Conservation (phyloP, 2,888 invertebrate species). For the Acanthoscelides obtectus region DNA sequence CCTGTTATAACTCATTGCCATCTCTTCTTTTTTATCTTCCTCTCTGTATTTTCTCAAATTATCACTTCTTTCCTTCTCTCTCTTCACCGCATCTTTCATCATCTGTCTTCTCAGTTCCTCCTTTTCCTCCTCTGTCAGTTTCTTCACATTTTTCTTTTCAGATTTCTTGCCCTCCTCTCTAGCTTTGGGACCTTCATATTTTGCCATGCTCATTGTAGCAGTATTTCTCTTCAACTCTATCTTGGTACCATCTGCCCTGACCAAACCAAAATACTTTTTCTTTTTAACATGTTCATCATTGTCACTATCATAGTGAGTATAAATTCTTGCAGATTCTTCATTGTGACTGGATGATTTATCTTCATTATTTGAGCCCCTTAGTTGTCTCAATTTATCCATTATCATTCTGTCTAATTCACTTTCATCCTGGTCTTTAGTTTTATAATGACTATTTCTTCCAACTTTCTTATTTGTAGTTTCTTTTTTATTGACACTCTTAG, state of each 20-base stretch:
- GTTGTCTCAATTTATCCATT: constrained; percentile 19
- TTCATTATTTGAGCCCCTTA: constrained; percentile 22
- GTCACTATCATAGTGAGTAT: constrained; percentile 27
- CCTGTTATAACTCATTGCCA: constrained; percentile 50
- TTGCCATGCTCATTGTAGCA: constrained; percentile 2
- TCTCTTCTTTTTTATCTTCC: constrained; percentile 50
- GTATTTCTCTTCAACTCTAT: constrained; percentile 29
- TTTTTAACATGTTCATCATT: constrained; percentile 34
- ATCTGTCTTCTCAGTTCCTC: constrained; percentile 71
- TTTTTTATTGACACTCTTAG: constrained; percentile 6
- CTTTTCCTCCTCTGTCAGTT: constrained; percentile 60
- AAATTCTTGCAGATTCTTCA: constrained; percentile 17
- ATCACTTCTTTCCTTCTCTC: constrained; percentile 61
- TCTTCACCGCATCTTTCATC: constrained; percentile 73
- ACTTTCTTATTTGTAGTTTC: neutral
- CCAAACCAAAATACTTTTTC: constrained; percentile 42
- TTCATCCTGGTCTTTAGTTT: constrained; percentile 5
- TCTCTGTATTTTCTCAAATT: constrained; percentile 62
- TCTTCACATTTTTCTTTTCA: constrained; percentile 32
- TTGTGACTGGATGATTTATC: constrained; percentile 9
- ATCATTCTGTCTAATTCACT: constrained; percentile 19
- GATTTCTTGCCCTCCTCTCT: constrained; percentile 13
- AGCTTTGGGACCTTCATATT: constrained; percentile 12
- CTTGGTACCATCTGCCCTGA: constrained; percentile 44
- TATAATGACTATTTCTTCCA: neutral